Evolutionary conservation across 2,113 vertebrate genomes (phyloP), one percentile per base, ranked within the genome.

Genomic region (human): DNA sequence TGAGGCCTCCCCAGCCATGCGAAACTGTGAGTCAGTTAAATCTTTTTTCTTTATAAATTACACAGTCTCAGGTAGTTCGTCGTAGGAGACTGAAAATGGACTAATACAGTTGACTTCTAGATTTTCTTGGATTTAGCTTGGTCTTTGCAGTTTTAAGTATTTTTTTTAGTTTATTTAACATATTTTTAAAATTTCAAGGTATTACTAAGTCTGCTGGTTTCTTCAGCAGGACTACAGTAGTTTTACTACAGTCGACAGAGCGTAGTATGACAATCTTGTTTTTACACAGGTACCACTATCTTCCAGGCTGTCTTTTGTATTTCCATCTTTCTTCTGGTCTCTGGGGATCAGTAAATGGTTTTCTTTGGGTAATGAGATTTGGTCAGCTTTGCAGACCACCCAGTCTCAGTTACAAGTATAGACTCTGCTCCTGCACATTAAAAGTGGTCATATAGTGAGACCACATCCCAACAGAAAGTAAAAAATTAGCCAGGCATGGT

Each of bases 191-290:
- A 16, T 66, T 38, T 52, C 48, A 18, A 45, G 23, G 25, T 12
- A 25, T 38, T 43, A 35, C 6, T 61, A 38, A 75, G 20, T 43
- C 38, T 73, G 52, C 27, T 17, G 11, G 5, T 50, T 81, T 72
- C 14, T 4, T 0, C 27, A n/a, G 12, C 23, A n/a, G 23, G 40
- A 25, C 17, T 32, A 0, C 0, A 40, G 10, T 11, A 13, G 52
- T 85, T 35, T 52, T 52, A 5, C 16, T 9, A 6, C 6, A 22
- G 43, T 27, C 35, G 22, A 93, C 7, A 18, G 0, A 8, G 66
- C 35, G 9, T n/a, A 70, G 35, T n/a, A 3, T 18, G 35, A 40
- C 22, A 12, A 20, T 73, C 20, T 88, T 55, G 13, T 23, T 55
- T 88, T 52, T 40, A 30, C 23, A 88, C n/a, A 27, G 8, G 38